Evolutionary conservation across 1,140 invertebrate species (phyloP), one percentile per base, ranked within the genome.

Genomic region (Cherax quadricarinatus): DNA sequence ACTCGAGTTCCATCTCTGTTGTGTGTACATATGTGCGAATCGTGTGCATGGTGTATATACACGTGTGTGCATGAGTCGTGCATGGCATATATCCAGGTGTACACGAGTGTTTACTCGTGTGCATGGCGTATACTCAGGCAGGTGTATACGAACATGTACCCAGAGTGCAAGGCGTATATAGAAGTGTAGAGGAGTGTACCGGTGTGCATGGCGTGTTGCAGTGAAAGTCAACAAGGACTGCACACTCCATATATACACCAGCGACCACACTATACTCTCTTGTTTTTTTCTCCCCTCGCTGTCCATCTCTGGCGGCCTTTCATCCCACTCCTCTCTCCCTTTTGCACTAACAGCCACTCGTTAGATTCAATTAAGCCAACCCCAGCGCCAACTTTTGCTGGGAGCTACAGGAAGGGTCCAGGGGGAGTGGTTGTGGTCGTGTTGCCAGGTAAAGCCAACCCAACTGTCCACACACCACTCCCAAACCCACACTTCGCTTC

Each of bases 391-490:
- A 60, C 66, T 75, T 86, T 75, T 48, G 66, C 62, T 48, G 78
- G 75, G 78, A 21, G 53, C 53, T 57, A 7, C 53, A 57, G 62
- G 62, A 66, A 66, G 62, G 53, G 53, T 7, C 4, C 4, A 2
- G 57, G 16, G 70, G 82, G 66, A 80, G 48, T 82, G 66, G 60
- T 57, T 73, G 88, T 49, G 62, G 88, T 51, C 14, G 80, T 49
- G 88, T 82, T 89, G 86, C 86, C 86, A 57, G 86, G 86, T 88
- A 88, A 88, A 66, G n/a, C n/a, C 73, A 75, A 88, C 18, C 73
- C 86, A 60, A 57, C 66, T 88, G 86, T 88, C 86, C 86, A 79
- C 60, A 53, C 60, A 66, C 86, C 73, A 60, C 86, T 48, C 73
- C 24, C n/a, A 57, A 16, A 7, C 53, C 7, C 12, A n/a, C 16